Evolutionary conservation across 1,140 invertebrate genomes (phyloP).

Genomic region (Leptinotarsa lineolata): DNA sequence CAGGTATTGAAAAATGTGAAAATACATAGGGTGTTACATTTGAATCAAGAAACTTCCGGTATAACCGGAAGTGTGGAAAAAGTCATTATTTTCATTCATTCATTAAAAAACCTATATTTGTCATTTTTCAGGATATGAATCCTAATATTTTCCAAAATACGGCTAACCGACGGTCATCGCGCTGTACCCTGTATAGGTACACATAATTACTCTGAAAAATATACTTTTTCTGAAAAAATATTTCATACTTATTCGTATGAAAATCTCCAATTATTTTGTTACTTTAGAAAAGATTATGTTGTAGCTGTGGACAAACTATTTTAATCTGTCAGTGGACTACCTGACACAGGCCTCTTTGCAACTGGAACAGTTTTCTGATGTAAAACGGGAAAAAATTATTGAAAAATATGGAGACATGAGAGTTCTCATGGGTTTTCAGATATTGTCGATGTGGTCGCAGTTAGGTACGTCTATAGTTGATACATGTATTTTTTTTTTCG

Average conservation of each 20-base stretch:
- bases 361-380: slow-evolving; percentile 80
- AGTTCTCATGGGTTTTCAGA: slow-evolving; percentile 90
- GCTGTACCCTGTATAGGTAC: no score
- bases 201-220: neutral
- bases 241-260: neutral
- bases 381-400: slow-evolving; percentile 79
- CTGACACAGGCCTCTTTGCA: slow-evolving; percentile 86
- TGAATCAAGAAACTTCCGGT: no score
- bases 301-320: slow-evolving; percentile 88
- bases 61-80: no score
- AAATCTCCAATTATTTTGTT: slow-evolving; percentile 17
- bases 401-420: slow-evolving; percentile 88
- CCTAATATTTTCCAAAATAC: no score
- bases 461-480: slow-evolving; percentile 63
- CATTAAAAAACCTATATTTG: no score
- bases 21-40: no score
- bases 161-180: no score
- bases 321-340: slow-evolving; percentile 85
- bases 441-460: slow-evolving; percentile 92
- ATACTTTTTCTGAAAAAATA: neutral
- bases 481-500: slow-evolving; percentile 4
- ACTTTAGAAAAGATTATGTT: slow-evolving; percentile 27
- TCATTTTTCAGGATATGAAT: no score
- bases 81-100: no score
- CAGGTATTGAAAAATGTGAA: no score